A percentile compares a stretch with the other conserved stretches of the same genome.
These are phyloP conservation scores for Acanthaster planci DNA, from an alignment of 35 echinoderm and acorn worm genomes.

Conservation along the genomic window DNA sequence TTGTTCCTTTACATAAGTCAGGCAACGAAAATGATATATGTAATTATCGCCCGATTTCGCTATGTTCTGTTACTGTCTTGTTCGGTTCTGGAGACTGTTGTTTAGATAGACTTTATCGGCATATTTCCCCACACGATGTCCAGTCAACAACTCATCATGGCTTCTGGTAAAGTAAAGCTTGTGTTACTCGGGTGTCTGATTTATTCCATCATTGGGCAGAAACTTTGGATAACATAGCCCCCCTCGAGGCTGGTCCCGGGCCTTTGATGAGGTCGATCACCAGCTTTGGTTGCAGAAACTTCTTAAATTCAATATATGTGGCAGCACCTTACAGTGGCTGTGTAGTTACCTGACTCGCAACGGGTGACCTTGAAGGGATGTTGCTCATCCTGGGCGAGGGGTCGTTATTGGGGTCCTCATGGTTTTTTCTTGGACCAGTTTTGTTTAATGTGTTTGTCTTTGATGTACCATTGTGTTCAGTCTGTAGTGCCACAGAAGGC, in stretches of 20 bases:
- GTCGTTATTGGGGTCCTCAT: background rate
- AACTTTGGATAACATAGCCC: background rate
- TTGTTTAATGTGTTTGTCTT: constrained; percentile 20
- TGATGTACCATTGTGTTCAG: constrained; percentile 15
- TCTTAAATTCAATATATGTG: constrained; percentile 7
- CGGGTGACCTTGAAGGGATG: constrained; percentile 4
- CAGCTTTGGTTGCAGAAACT: background rate
- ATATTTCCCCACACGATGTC: too few relatives aligned
- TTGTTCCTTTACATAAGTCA: background rate
- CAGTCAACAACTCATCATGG: too few relatives aligned
- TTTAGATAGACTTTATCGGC: background rate
- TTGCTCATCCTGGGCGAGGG: background rate
- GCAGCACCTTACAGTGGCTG: background rate
- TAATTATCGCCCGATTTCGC: background rate
- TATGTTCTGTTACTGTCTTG: background rate
- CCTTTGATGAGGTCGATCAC: constrained; percentile 32
- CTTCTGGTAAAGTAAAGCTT: background rate
- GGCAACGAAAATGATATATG: background rate
- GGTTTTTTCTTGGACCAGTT: constrained; percentile 4
- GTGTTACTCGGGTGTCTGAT: background rate
- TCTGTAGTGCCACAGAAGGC: background rate
- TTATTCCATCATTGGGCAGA: background rate
- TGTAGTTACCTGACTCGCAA: constrained; percentile 7
- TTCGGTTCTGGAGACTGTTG: background rate
- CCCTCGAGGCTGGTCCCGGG: background rate